Conservation (phyloP, 2,113 vertebrate genomes). For the Axis porcinus region DNA sequence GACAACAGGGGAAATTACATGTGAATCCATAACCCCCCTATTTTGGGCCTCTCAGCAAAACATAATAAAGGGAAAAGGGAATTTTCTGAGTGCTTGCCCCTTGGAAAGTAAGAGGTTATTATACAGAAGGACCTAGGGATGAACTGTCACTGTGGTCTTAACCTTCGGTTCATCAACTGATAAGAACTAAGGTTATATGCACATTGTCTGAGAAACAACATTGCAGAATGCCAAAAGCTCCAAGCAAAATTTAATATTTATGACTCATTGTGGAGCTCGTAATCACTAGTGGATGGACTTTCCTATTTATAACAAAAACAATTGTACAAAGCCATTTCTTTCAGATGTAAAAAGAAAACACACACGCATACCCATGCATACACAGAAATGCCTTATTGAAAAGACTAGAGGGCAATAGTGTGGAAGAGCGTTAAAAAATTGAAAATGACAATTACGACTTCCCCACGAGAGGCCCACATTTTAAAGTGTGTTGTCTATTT, state of each 20-base stretch:
- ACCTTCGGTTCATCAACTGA: not conserved
- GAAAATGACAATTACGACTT: not conserved
- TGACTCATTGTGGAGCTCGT: constrained; percentile 47
- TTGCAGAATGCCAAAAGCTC: not conserved
- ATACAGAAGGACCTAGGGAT: not conserved
- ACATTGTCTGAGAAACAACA: constrained; percentile 25
- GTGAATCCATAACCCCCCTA: not conserved
- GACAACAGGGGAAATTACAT: not conserved
- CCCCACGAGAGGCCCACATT: not conserved
- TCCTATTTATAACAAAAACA: constrained; percentile 43
- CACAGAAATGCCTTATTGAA: not conserved
- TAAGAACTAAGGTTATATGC: not conserved
- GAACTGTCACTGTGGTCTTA: not conserved
- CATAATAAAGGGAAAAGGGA: not conserved
- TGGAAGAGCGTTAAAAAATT: not conserved
- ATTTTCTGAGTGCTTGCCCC: not conserved
- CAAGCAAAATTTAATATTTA: constrained; percentile 51
- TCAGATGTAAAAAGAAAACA: constrained; percentile 14
- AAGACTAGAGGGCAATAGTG: not conserved
- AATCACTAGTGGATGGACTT: constrained; percentile 24
- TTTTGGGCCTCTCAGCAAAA: not conserved
- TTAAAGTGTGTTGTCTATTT: not conserved
- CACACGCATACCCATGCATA: not conserved
- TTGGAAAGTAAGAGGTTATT: not conserved
- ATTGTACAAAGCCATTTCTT: not conserved